A percentile compares a stretch with the other conserved stretches of the same genome.
These are phyloP conservation scores for Thera britannica DNA, from an alignment of 2,888 invertebrate species.

Conservation along the genomic window DNA sequence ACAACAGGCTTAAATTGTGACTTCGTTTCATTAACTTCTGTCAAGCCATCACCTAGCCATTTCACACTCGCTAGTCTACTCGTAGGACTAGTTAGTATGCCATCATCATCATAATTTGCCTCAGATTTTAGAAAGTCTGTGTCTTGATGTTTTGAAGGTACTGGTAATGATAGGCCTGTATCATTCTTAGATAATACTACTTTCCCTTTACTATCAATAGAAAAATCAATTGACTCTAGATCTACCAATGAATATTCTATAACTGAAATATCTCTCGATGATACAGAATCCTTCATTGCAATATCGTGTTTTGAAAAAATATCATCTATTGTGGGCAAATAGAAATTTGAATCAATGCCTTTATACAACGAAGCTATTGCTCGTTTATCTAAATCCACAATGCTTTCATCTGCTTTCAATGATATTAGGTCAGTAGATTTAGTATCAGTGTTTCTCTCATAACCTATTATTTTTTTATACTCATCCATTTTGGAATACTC, in stretches of 20 bases:
- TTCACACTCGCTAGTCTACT: too few species aligned
- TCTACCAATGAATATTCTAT: background rate
- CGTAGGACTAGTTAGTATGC: too few species aligned
- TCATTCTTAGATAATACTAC: slow-evolving; percentile 2
- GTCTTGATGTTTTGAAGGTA: too few species aligned
- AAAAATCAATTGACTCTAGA: slow-evolving; percentile 18
- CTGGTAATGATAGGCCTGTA: background rate
- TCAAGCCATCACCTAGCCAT: too few species aligned
- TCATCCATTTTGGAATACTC: slow-evolving; percentile 2
- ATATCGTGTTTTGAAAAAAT: slow-evolving; percentile 14
- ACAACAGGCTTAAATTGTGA: too few species aligned
- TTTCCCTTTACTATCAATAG: slow-evolving; percentile 19
- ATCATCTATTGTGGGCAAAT: slow-evolving; percentile 15
- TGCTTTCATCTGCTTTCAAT: slow-evolving; percentile 4
- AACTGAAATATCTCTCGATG: background rate
- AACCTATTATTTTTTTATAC: background rate
- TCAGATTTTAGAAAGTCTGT: too few species aligned
- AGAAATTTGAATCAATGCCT: slow-evolving; percentile 12
- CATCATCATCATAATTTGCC: too few species aligned
- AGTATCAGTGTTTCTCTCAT: background rate
- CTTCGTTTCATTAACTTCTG: too few species aligned
- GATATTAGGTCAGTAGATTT: background rate
- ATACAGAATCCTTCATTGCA: slow-evolving; percentile 2
- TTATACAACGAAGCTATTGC: slow-evolving; percentile 5
- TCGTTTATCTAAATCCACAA: slow-evolving; percentile 5